Evolutionary conservation across 2,113 vertebrate genomes (phyloP), one percentile per base, ranked within the genome.

Genomic region (Tetraodon nigroviridis): DNA sequence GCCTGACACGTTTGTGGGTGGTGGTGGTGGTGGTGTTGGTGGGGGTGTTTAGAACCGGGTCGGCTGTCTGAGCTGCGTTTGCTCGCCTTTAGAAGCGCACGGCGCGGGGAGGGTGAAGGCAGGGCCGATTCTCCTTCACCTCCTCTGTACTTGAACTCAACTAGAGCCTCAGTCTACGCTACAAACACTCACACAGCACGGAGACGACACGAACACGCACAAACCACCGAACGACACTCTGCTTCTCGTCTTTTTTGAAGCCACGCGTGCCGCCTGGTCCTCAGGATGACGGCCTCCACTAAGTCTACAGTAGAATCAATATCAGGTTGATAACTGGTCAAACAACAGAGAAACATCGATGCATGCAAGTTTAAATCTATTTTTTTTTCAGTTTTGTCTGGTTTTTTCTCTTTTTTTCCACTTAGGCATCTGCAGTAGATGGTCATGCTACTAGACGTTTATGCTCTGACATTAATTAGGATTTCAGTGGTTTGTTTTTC

Each of bases 281-380:
- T 92, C 91, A 88, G 92, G 91, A 92, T 89, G 92, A 91, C 87
- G 93, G 87, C 91, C 87, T 92, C 90, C 87, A 91, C 93, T 93
- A 95, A 82, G 65, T 92, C 93, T 94, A 95, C 80, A 69, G 72
- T 58, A 93, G 90, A 93, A 93, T 92, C 93, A 90, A 79, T 90
- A 90, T 75, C 90, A 90, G 90, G 46, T 48, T 8, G n/a, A 46
- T 46, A 46, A 93, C 94, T 88, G 90, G 88, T 90, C 87, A 89
- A 91, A 88, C 88, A 85, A 93, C 92, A 90, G 89, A 90, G 92
- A 86, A 92, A 97, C 93, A 94, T 90, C 82, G 90, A 96, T 82
- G 91, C 95, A 99, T 99, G 95, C 95, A 97, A 92, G 90, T 89
- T 91, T 92, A 91, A 91, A 89, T 92, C 92, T n/a, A 80, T 61